Base-by-base conservation (phyloP, 2,797 vertebrate species). In the Amazonetta brasiliensis region DNA sequence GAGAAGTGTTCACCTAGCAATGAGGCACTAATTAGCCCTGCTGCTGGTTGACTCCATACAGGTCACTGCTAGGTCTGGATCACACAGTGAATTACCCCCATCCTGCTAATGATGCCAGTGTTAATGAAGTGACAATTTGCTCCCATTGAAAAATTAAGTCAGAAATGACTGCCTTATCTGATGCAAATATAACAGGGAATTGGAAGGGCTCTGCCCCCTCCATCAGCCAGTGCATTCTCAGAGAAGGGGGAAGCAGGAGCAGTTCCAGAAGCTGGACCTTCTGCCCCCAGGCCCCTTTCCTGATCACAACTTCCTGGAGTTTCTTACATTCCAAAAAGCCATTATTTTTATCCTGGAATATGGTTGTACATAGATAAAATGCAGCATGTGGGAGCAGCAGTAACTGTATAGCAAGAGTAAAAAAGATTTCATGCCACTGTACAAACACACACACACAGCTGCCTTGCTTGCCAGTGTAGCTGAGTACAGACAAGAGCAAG, bases 91-190 rank as follows among this genome's bases (percentile, higher is more conserved):
- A 89, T 60, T 80, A 83, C 35, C 10, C 9, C 88, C 54, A 12
- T 44, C 21, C 50, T 0, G 2, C 58, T 78, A 83, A 91, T 58
- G 72, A 83, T 2, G 2, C 50, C 78, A 35, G 52, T 9, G 33
- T 30, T 74, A 77, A 87, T 59, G 73, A 87, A 92, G 60, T 33
- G 92, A 89, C 90, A 92, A 87, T 80, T 90, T 76, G 31, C 25
- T 90, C 39, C 81, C 39, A 33, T 41, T 19, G 52, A 79, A 90
- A 87, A 25, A 7, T 84, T 64, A 87, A 93, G 1, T 33, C 56
- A 77, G 68, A 92, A 91, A 71, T 58, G 41, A 73, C 52, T 56
- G 52, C 56, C 59, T 92, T 69, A 79, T 74, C 86, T 80, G 72
- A 85, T 54, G 56, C 12, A 92, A 89, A 90, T 35, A 55, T 16